Conservation (phyloP, 2,888 invertebrate species). For the Perizoma flavofasciatum region DNA sequence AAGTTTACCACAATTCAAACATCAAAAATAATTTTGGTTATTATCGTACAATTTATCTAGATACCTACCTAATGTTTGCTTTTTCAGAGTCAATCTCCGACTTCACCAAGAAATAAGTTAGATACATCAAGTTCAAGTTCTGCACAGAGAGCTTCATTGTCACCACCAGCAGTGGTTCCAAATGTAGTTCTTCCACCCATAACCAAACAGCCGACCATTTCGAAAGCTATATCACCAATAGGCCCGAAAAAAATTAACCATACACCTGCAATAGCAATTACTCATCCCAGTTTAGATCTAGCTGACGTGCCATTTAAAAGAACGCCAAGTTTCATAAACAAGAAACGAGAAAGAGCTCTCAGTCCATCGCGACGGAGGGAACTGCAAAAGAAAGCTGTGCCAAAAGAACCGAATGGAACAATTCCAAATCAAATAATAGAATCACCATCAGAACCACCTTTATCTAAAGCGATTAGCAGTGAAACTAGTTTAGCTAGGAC, state of each 20-base stretch:
- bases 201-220: constrained; percentile 76
- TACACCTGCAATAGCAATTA: constrained; percentile 84
- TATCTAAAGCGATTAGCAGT: constrained; percentile 67
- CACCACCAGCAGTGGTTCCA: constrained; percentile 78
- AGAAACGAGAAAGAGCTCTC: constrained; percentile 78
- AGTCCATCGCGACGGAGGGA: constrained; percentile 80
- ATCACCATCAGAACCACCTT: constrained; percentile 63
- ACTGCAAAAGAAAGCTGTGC: constrained; percentile 67
- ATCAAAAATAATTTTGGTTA: no score
- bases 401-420: constrained; percentile 73
- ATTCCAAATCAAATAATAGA: constrained; percentile 69
- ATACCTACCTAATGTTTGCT: constrained; percentile 16
- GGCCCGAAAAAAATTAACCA: constrained; percentile 63
- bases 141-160: constrained; percentile 66
- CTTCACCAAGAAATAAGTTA: constrained; percentile 79
- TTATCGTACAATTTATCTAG: neutral
- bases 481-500: constrained; percentile 85
- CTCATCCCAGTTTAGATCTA: constrained; percentile 80
- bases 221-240: constrained; percentile 63
- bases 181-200: constrained; percentile 72
- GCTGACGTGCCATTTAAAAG: constrained; percentile 77
- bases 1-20: constrained; percentile 7
- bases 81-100: constrained; percentile 78
- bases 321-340: constrained; percentile 78
- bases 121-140: constrained; percentile 71